A percentile compares a stretch with the other conserved stretches of the same genome.
These are phyloP conservation scores for Xenopus borealis DNA, from an alignment of 2,113 vertebrate species.

Conservation along the genomic window DNA sequence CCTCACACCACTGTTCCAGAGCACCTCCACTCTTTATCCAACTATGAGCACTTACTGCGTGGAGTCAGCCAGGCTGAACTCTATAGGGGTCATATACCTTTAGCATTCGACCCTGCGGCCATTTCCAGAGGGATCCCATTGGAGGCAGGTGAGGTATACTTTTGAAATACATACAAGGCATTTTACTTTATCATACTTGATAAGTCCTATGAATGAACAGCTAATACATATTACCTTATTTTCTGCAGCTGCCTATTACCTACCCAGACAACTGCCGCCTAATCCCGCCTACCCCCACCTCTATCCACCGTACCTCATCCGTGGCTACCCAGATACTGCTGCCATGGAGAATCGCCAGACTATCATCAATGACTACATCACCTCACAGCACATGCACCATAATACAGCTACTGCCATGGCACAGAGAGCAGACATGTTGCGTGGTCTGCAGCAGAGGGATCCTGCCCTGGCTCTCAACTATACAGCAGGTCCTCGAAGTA, in stretches of 20 bases:
- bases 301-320: slow-evolving; percentile 89
- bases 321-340: slow-evolving; percentile 85
- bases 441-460: slow-evolving; percentile 82
- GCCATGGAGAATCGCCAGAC: slow-evolving; percentile 97
- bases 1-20: slow-evolving; percentile 77
- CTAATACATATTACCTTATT: neutral
- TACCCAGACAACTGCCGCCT: slow-evolving; percentile 86
- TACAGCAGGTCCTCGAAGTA: slow-evolving; percentile 71
- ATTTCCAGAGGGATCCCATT: slow-evolving; percentile 86
- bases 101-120: slow-evolving; percentile 81
- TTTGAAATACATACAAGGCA: neutral
- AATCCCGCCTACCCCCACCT: slow-evolving; percentile 86
- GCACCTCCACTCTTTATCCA: slow-evolving; percentile 72
- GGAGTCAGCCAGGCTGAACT: slow-evolving; percentile 78
- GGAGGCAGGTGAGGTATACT: slow-evolving; percentile 76
- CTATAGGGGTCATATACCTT: slow-evolving; percentile 81
- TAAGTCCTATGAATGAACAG: too few species aligned
- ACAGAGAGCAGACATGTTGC: slow-evolving; percentile 86
- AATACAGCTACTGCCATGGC: slow-evolving; percentile 82
- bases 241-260: slow-evolving; percentile 78
- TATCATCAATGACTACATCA: slow-evolving; percentile 98
- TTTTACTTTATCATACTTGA: neutral
- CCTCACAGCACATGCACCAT: slow-evolving; percentile 98
- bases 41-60: slow-evolving; percentile 84
- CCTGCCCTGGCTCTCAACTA: slow-evolving; percentile 83